Evolutionary conservation across 1,140 invertebrate genomes (phyloP).

Genomic region (Drosophila nigromelanica): DNA sequence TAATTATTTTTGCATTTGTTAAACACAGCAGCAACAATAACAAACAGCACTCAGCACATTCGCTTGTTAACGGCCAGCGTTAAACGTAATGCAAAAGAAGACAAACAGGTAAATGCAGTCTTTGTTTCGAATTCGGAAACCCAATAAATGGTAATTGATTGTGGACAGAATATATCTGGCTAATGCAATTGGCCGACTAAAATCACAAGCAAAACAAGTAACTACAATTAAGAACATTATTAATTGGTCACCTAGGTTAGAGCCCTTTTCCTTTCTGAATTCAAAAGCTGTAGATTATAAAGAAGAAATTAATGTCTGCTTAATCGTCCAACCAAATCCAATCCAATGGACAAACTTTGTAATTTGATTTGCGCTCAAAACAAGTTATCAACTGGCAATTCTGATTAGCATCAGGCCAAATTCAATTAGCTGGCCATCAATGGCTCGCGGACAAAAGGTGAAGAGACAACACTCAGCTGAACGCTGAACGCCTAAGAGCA

Average conservation of each 20-base stretch:
- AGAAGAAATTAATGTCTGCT: too few relatives aligned
- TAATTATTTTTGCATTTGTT: slow-evolving; percentile 82
- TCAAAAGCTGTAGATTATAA: too few relatives aligned
- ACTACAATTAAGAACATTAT: background rate
- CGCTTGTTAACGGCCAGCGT: slow-evolving; percentile 64
- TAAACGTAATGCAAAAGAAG: slow-evolving; percentile 68
- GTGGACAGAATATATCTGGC: slow-evolving; percentile 45
- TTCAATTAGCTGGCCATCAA: slow-evolving; percentile 13
- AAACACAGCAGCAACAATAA: slow-evolving; percentile 47
- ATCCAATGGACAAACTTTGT: too few relatives aligned
- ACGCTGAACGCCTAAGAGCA: slow-evolving; percentile 1
- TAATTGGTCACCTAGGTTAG: too few relatives aligned
- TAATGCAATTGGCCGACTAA: slow-evolving; percentile 41
- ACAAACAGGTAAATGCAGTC: slow-evolving; percentile 80
- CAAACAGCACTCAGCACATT: slow-evolving; percentile 44
- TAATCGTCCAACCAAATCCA: too few relatives aligned
- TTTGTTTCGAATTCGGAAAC: slow-evolving; percentile 29
- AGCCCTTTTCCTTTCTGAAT: too few relatives aligned
- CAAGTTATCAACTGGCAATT: background rate
- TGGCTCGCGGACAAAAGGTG: background rate
- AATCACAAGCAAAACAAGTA: background rate
- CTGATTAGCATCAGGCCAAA: slow-evolving; percentile 18
- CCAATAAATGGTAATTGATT: slow-evolving; percentile 65
- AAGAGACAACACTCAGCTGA: background rate
- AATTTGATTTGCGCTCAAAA: background rate